Conservation (phyloP, 2,113 vertebrate species). For the Chionis minor region DNA sequence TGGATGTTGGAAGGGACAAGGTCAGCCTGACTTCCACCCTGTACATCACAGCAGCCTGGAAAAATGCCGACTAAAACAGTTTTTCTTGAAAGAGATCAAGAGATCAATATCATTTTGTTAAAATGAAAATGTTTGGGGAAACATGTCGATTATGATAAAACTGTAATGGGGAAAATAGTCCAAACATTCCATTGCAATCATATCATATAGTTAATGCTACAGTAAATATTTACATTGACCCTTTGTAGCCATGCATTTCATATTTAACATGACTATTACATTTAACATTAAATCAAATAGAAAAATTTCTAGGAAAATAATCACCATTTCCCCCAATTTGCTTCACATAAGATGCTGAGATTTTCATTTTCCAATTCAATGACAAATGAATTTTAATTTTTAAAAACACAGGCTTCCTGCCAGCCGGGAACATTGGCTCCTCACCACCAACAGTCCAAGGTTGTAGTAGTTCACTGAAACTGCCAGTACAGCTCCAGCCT, state of each 20-base stretch:
- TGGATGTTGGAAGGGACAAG: not conserved
- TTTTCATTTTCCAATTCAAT: not conserved
- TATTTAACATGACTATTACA: constrained; percentile 1
- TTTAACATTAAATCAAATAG: not conserved
- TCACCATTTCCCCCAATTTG: not conserved
- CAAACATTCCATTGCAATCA: constrained; percentile 8
- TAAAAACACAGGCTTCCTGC: not conserved
- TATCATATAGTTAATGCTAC: not conserved
- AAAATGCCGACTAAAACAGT: not conserved
- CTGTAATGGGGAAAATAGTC: not conserved
- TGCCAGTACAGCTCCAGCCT: not conserved
- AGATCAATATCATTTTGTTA: not conserved
- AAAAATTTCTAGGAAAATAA: not conserved
- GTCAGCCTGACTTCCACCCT: not conserved
- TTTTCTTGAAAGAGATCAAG: constrained; percentile 1
- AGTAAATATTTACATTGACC: constrained; percentile 55
- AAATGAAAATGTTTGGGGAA: constrained; percentile 43
- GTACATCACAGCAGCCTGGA: not conserved
- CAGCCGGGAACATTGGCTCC: not conserved
- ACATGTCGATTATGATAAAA: constrained; percentile 11
- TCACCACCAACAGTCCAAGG: not conserved
- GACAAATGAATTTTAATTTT: not conserved
- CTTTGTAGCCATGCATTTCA: not conserved
- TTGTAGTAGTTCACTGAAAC: not conserved
- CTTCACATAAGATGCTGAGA: not conserved